These are phyloP conservation scores for Vombatus ursinus DNA, from an alignment of 2,113 vertebrate species.

Conservation along the genomic window DNA sequence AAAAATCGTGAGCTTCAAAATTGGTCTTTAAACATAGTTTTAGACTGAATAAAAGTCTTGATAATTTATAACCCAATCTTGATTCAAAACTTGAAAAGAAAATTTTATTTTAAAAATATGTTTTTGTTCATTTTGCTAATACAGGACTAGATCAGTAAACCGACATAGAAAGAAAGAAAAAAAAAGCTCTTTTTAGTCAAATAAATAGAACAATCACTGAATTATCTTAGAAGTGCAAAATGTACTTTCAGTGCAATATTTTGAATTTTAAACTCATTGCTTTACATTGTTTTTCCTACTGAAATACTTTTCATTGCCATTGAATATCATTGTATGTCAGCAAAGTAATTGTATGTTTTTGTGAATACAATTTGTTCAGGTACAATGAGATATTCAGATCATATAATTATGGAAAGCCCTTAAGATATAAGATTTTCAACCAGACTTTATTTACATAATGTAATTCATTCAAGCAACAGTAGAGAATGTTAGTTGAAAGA, in stretches of 20 bases:
- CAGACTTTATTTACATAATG: constrained; percentile 35
- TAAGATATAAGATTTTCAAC: constrained; percentile 11
- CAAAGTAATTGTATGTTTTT: background rate
- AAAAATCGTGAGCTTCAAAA: background rate
- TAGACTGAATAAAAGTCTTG: background rate
- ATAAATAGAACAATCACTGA: background rate
- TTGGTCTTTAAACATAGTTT: background rate
- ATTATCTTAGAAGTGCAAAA: background rate
- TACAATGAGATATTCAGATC: constrained; percentile 5
- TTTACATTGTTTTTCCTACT: background rate
- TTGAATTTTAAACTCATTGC: constrained; percentile 66
- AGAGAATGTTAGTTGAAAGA: constrained; percentile 38
- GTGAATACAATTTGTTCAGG: background rate
- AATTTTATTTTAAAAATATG: background rate
- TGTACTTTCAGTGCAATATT: background rate
- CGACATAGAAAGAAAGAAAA: background rate
- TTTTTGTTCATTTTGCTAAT: constrained; percentile 8
- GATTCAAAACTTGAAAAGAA: background rate
- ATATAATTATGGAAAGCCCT: constrained; percentile 40
- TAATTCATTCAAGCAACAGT: background rate
- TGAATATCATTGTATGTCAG: background rate
- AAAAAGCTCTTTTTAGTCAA: background rate
- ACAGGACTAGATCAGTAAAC: constrained; percentile 51
- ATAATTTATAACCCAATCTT: background rate
- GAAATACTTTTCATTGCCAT: background rate